Evolutionary conservation across 2,888 invertebrate genomes (phyloP), one percentile per base, ranked within the genome.

Genomic region (Cordylochernes scorpioides): DNA sequence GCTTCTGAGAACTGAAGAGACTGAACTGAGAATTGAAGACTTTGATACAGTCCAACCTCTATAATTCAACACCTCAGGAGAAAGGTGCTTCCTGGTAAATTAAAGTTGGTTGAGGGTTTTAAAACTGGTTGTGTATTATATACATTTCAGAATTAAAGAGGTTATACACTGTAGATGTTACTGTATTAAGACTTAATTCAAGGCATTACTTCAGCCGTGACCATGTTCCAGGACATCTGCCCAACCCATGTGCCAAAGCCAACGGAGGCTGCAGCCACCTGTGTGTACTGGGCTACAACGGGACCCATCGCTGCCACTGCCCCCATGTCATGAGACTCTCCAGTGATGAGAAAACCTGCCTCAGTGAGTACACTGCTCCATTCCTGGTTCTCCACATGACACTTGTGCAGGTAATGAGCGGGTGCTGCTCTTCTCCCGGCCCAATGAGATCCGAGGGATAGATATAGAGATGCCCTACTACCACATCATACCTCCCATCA

Each of bases 271-370:
- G 77, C 50, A 71, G 75, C 22, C 78, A 77, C 58, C 60, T 77
- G 28, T 75, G 78, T 50, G 58, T 80, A 32, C 49, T 77, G 28
- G 68, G 67, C 47, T 58, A 64, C 9, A 63, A 68, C 39, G 52
- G 54, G 15, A 62, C 59, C 6, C 67, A 62, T 44, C 61, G 59
- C 39, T 80, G 80, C 54, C 74, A 72, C 39, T 80, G 78, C 49
- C 78, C 78, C 13, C 78, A 82, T 56, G 65, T 80, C 29, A 78
- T 75, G 72, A 65, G 70, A 24, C 57, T 82, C 16, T 62, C 62
- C 32, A 39, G 49, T 1, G 69, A 77, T 50, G 57, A 62, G 31
- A 56, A 54, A 41, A 69, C 64, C n/a, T 71, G 71, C 48, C 57
- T 63, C 40, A 60, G 68, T 67, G 52, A 54, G 60, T 51, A 34